Conservation (phyloP, 1,140 invertebrate species). For the Drosophila funebris region DNA sequence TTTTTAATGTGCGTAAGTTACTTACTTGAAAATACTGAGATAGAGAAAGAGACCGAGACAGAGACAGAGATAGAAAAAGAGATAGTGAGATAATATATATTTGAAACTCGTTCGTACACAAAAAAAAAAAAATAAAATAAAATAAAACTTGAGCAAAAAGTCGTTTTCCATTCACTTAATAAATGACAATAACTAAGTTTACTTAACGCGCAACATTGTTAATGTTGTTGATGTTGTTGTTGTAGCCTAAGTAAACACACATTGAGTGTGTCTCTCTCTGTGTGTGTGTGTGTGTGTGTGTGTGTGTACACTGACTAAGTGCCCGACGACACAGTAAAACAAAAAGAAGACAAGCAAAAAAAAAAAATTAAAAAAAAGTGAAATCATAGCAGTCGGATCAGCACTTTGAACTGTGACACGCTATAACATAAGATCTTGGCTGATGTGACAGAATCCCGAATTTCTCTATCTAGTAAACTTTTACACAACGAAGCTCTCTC, state of each 20-base stretch:
- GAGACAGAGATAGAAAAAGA: conserved; percentile 4
- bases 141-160: conserved; percentile 54
- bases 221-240: conserved; percentile 60
- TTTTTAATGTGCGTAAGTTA: conserved; percentile 27
- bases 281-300: conserved; percentile 16
- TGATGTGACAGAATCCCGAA: background rate
- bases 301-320: conserved; percentile 46
- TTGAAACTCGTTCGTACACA: conserved; percentile 44
- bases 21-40: background rate
- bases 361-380: conserved; percentile 51
- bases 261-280: conserved; percentile 21
- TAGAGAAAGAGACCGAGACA: background rate
- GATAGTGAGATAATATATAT: conserved; percentile 43
- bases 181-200: conserved; percentile 77
- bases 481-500: no score
- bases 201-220: conserved; percentile 59
- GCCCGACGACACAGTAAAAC: conserved; percentile 27
- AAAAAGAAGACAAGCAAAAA: background rate
- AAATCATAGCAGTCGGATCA: conserved; percentile 52
- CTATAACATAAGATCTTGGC: background rate
- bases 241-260: conserved; percentile 49
- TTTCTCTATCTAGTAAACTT: no score
- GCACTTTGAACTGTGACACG: conserved; percentile 65
- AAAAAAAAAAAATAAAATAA: conserved; percentile 6
- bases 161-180: conserved; percentile 77